Conservation (phyloP, 2,797 vertebrate species). For the Benthosema pterotum region DNA sequence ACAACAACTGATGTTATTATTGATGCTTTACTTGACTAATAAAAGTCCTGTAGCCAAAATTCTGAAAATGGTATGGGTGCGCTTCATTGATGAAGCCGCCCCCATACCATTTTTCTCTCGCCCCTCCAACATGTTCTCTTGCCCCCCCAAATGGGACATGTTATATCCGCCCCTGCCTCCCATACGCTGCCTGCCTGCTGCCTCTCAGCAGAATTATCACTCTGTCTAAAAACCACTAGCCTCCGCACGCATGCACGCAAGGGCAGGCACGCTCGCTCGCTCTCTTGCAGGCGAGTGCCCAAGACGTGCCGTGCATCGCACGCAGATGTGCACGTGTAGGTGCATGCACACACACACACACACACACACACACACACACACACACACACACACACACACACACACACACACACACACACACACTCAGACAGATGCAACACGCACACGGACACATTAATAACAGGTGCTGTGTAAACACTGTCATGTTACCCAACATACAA, state of each 20-base stretch:
- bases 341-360: neutral
- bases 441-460: no score
- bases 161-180: slow-evolving; percentile 61
- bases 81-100: no score
- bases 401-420: slow-evolving; percentile 19
- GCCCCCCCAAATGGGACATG: no score
- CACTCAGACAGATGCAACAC: neutral
- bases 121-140: slow-evolving; percentile 39
- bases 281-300: slow-evolving; percentile 29
- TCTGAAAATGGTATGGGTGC: no score
- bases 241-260: slow-evolving; percentile 26
- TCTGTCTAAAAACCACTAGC: slow-evolving; percentile 42
- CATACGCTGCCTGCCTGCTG: slow-evolving; percentile 69
- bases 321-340: slow-evolving; percentile 11
- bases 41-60: no score
- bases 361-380: slow-evolving; percentile 23
- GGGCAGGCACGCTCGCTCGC: slow-evolving; percentile 38
- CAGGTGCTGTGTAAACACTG: no score
- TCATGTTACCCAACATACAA: no score
- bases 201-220: slow-evolving; percentile 77
- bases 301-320: slow-evolving; percentile 26
- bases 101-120: neutral
- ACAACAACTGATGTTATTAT: no score
- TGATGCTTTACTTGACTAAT: no score
- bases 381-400: slow-evolving; percentile 27